phyloP scores from a whole-genome alignment of 2,797 vertebrate genomes.

The Onychomys arenicola region DNA sequence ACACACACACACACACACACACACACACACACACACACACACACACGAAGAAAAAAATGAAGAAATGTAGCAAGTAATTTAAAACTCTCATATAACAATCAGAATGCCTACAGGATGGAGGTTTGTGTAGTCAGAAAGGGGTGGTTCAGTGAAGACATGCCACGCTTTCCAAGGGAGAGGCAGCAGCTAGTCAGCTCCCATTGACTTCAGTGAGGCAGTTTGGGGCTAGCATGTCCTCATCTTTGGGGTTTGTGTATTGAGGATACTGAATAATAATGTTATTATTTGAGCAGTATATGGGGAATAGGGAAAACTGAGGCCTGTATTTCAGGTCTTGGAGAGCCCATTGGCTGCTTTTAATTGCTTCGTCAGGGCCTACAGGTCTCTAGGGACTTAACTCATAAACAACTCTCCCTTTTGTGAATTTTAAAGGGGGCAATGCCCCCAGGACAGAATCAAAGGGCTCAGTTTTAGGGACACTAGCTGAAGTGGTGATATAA shows the following conservation, averaged over 20 bases:
- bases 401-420: not conserved
- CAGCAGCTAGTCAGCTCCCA: not conserved
- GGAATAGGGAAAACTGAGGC: not conserved
- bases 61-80: not conserved
- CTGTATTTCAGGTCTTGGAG: not conserved
- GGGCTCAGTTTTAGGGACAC: not conserved
- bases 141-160: not conserved
- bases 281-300: not conserved
- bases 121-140: not conserved
- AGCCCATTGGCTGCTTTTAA: not conserved
- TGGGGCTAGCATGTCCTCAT: not conserved
- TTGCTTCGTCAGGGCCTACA: not conserved
- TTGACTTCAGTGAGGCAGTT: not conserved
- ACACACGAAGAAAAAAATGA: too few species aligned
- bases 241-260: not conserved
- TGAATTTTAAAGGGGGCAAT: not conserved
- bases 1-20: not conserved
- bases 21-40: not conserved
- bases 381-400: not conserved
- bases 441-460: not conserved
- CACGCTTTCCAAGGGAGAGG: not conserved
- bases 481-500: not conserved
- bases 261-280: not conserved
- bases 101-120: not conserved
- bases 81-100: not conserved